Base-by-base conservation (phyloP, 2,113 vertebrate species). In the Macaca nemestrina region DNA sequence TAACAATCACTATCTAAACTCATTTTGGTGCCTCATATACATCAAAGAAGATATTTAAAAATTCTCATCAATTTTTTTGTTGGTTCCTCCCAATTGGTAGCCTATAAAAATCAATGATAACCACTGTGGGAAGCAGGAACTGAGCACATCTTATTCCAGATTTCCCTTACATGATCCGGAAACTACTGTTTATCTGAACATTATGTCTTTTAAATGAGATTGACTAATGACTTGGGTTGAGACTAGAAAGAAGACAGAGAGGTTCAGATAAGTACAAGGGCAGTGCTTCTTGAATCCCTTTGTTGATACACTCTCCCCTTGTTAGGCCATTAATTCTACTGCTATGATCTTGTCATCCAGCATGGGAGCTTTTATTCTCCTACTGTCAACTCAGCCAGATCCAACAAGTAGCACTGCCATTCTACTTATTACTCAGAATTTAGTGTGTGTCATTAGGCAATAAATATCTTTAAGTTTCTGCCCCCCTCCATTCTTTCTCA, bases 91-190 rank as follows among this genome's bases (percentile, higher is more conserved):
- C 70, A 90, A 40, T 5, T 72, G 32, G 22, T 72, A 68, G 52
- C 13, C 38, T 86, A 93, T 61, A 85, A 88, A 93, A 81, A 90
- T 88, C 72, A 90, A n/a, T 84, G 50, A 18, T 43, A 84, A 90
- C 9, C 79, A 40, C 27, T 59, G 8, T 18, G 14, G 43, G 30
- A 92, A 32, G 20, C 40, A 43, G 45, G 35, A 90, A 75, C 1
- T 5, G 7, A 89, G 52, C 23, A 25, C 8, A 32, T 52, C 40
- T 94, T 55, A 73, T 70, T 57, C 35, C 50, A 93, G 16, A 84
- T 43, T 85, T 84, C 6, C 18, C 27, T 84, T 43, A 70, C 1
- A 43, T 25, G 52, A 88, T 17, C 40, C 22, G 12, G 18, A 16
- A 92, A 64, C 38, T 50, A 45, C 30, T 87, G 30, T 85, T 88